Evolutionary conservation across 2,113 vertebrate genomes (phyloP), one percentile per base, ranked within the genome.

Genomic region (Microtus pennsylvanicus): DNA sequence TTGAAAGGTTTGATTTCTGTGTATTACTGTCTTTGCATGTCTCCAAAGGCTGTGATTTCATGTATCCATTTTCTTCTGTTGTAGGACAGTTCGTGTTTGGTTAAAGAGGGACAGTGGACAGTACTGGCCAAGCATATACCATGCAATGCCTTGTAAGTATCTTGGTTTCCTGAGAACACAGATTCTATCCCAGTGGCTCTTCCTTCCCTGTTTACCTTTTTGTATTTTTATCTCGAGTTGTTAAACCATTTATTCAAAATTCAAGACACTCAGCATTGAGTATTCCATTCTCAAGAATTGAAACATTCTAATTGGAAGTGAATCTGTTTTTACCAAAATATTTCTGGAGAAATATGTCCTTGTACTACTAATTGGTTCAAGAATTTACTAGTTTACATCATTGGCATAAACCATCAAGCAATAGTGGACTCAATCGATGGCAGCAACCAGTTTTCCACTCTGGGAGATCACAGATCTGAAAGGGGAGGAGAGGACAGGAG

Each of bases 101-200:
- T 96, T 99, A 98, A 99, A 99, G 98, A 99, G 99, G 97, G 99
- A 99, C 98, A 99, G 99, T 26, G 99, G 99, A 58, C 99, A 99
- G 92, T 99, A 99, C 94, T 99, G 99, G 99, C 99, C 99, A 89
- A 99, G 99, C 90, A 98, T 99, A 97, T 99, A 99, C 97, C 99
- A 99, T 96, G 98, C 99, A 63, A 99, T 99, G 99, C 98, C 99
- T 96, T 99, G 99, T 99, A 98, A 99, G 99, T 99, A 98, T 98
- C 87, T 95, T 5, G 14, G 91, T 90, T 16, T 91, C 30, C 50
- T 85, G 35, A 90, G 67, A 93, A 92, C 90, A 35, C 28, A 91
- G 61, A 78, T 47, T 77, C 8, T 7, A 72, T 50, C 35, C 42
- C 63, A 76, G 58, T 13, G 45, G 2, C 35, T 55, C 33, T 92